Evolutionary conservation across 92 coral and sea anemone genomes (phyloP).

Genomic region (Paragorgia papillata): DNA sequence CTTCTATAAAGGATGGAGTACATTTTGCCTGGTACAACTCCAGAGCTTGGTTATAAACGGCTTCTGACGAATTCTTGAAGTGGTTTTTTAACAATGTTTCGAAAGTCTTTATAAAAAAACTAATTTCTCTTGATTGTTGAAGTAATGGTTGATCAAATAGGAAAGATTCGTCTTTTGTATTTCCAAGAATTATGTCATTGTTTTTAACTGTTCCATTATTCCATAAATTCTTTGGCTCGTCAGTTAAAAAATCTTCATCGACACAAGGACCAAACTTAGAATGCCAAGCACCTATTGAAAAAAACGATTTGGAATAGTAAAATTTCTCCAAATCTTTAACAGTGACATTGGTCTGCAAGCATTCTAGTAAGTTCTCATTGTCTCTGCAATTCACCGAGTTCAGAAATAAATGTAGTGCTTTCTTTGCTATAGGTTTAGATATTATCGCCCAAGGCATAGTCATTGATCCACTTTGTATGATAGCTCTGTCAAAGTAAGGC

Average conservation of each 20-base stretch:
- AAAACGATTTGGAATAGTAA: not conserved
- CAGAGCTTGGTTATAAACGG: slow-evolving; percentile 16
- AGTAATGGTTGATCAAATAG: not conserved
- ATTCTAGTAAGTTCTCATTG: not conserved
- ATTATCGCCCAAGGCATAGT: slow-evolving; percentile 7
- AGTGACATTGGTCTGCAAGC: not conserved
- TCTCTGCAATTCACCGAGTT: not conserved
- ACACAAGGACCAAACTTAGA: not conserved
- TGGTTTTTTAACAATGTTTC: not conserved
- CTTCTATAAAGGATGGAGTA: slow-evolving; percentile 25
- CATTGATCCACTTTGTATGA: slow-evolving; percentile 18
- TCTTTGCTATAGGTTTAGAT: not conserved
- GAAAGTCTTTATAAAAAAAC: not conserved
- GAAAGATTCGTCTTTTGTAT: slow-evolving; percentile 32
- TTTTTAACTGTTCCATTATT: slow-evolving; percentile 2
- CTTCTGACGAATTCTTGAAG: slow-evolving; percentile 11
- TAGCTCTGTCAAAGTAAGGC: too few relatives aligned
- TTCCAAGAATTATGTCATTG: slow-evolving; percentile 14
- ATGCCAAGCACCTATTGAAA: not conserved
- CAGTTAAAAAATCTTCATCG: slow-evolving; percentile 24
- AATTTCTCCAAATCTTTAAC: not conserved
- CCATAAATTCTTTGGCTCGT: not conserved
- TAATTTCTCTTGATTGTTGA: not conserved
- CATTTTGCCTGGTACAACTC: slow-evolving; percentile 11
- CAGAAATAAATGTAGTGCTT: not conserved